Base-by-base conservation (phyloP, 1,140 invertebrate species). In the Planococcus citri region DNA sequence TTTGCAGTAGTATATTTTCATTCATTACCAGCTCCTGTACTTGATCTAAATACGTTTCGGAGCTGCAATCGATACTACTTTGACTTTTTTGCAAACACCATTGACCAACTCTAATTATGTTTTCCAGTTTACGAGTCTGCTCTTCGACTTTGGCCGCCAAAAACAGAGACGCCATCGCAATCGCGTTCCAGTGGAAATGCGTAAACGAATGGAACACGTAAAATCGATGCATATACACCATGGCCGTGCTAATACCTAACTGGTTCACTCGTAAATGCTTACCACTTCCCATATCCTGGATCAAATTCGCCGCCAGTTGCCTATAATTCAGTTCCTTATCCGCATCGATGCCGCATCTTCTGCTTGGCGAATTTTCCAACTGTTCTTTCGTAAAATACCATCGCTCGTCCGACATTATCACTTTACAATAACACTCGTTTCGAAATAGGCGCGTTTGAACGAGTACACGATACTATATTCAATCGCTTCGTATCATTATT, bases 211-310 rank as follows among this genome's bases (percentile, higher is more conserved):
- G 94, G 79, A 94, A 95, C 79, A 95, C 92, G 78, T 95, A 98
- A 80, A 98, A 98, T 27, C 95, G 83, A 78, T 97, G 94, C 94
- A 98, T 96, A 75, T 97, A 98, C n/a, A 97, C 94, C 74, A 97
- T 97, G 33, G 92, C 92, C 71, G 93, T 95, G 78, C 94, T 94
- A 75, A 95, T 94, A 78, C 91, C 94, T 78, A 95, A 80, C 80
- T 94, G 91, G 22, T 87, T 89, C 92, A 97, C 93, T 84, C 91
- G 87, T 71, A 97, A 83, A 72, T 90, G 83, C 80, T 96, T 93
- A 73, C 95, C n/a, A n/a, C n/a, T n/a, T n/a, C n/a, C 95, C 91
- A 98, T 97, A 80, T 97, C 94, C 82, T 97, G 94, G 75, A 97
- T 97, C 72, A 97, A 88, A 83, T 95, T 95, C 21, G 95, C 94